A percentile compares a stretch with the other conserved stretches of the same genome.
phyloP scores from a whole-genome alignment of 2,888 invertebrate genomes.

The Nysson spinosus region DNA sequence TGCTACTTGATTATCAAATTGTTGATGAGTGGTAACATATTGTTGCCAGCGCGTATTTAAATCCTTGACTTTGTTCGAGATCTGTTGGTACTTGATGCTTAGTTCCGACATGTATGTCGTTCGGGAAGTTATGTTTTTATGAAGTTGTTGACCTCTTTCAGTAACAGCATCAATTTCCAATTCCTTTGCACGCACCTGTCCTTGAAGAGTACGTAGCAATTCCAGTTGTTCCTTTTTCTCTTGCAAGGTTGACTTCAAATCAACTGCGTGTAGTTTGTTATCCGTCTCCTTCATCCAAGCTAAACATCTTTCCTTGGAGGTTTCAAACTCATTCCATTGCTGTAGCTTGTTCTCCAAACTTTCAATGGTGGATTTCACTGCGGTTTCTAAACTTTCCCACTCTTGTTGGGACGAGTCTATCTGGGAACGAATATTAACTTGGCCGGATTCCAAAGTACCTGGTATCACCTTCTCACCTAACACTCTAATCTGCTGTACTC shows the following conservation, averaged over 20 bases:
- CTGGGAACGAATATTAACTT: conserved; percentile 90
- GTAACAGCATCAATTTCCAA: conserved; percentile 95
- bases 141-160: conserved; percentile 91
- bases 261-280: conserved; percentile 91
- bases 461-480: conserved; percentile 95
- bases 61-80: conserved; percentile 94
- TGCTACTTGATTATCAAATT: conserved; percentile 88
- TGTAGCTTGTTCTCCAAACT: conserved; percentile 89
- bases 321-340: conserved; percentile 95
- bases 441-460: conserved; percentile 89
- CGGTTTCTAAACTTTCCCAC: conserved; percentile 90
- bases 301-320: conserved; percentile 89
- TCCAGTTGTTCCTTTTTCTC: conserved; percentile 93
- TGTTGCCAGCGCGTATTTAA: conserved; percentile 94
- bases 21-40: conserved; percentile 91
- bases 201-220: conserved; percentile 87
- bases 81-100: conserved; percentile 93
- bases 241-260: conserved; percentile 87
- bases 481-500: conserved; percentile 87
- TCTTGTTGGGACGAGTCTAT: conserved; percentile 93
- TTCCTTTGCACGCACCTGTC: conserved; percentile 93
- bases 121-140: conserved; percentile 86
- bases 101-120: conserved; percentile 92
- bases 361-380: conserved; percentile 87
- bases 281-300: conserved; percentile 94